Base-by-base conservation (phyloP, 1,140 invertebrate genomes). In the Neoseiulus cucumeris region DNA sequence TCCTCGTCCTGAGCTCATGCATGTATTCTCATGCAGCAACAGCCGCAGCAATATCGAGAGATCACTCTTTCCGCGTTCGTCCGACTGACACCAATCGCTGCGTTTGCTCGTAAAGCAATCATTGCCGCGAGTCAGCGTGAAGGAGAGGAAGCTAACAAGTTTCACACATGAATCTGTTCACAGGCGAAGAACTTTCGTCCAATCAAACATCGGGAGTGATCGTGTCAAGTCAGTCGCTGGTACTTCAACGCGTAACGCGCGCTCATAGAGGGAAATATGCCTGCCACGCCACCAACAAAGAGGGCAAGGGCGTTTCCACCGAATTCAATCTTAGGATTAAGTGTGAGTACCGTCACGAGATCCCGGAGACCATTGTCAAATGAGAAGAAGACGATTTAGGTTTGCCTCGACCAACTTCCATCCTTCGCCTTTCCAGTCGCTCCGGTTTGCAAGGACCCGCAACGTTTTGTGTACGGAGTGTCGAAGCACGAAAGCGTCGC, bases 171-270 rank as follows among this genome's bases (percentile, higher is more conserved):
- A 39, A 39, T 39, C 33, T 39, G 4, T 39, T 39, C 33, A 25
- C 22, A 59, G 51, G 51, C 33, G 51, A 29, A 20, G 51, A 59
- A 25, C 33, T 59, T 25, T 25, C 22, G n/a, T 59, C 51, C 25
- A 59, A 59, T 33, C 51, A 59, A 20, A 59, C 25, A 14, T 59
- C 44, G 33, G 72, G 72, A 12, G 67, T 72, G 25, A 72, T 72
- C 30, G 69, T 71, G 42, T 71, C 70, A 41, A 72, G 72, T 64
- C 70, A 72, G 55, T 70, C 72, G 2, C 64, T 73, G 45, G 72
- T 73, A 20, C 66, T 73, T 30, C 72, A 72, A 65, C 67, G 67
- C 33, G 72, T 73, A 14, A 67, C 67, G 25, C 70, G 72, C 30
- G 68, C 67, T 22, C 71, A 72, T 65, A 65, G 68, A 42, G 72